phyloP scores from a whole-genome alignment of 2,888 invertebrate genomes.

The Eristalis intricaria region DNA sequence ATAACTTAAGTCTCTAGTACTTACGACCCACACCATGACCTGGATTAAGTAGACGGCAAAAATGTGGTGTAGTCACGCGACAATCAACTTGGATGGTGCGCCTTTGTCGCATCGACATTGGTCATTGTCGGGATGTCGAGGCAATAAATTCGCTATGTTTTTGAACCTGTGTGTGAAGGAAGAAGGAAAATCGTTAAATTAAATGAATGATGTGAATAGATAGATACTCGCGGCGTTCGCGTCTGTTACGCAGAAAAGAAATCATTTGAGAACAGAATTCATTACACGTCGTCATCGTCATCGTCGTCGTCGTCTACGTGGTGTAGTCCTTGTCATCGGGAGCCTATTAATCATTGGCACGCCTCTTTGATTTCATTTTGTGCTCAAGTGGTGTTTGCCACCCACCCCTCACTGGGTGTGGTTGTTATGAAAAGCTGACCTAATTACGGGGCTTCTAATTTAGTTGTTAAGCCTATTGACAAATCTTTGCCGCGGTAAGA shows the following conservation, averaged over 20 bases:
- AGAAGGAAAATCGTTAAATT: neutral
- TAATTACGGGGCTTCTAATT: neutral
- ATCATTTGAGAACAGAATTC: neutral
- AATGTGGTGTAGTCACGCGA: slow-evolving; percentile 81
- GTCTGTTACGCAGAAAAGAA: neutral
- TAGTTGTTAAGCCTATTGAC: neutral
- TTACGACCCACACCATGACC: slow-evolving; percentile 80
- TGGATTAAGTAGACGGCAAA: slow-evolving; percentile 81
- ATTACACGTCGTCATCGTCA: neutral
- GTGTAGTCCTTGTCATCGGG: neutral
- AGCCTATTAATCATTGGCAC: neutral
- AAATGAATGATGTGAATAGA: neutral
- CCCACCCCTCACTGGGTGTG: neutral
- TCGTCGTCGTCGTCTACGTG: no score
- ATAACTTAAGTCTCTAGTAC: slow-evolving; percentile 75
- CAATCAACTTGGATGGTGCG: slow-evolving; percentile 78
- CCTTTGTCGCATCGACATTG: slow-evolving; percentile 79
- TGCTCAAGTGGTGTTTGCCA: neutral
- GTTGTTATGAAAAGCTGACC: neutral
- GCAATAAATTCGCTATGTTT: slow-evolving; percentile 80
- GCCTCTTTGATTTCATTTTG: neutral
- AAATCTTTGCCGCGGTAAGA: neutral
- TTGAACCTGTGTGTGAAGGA: slow-evolving; percentile 76
- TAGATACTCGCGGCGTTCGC: neutral
- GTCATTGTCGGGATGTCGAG: slow-evolving; percentile 80